Evolutionary conservation across 2,888 invertebrate species (phyloP).

Genomic region (Clistopyga incitator): DNA sequence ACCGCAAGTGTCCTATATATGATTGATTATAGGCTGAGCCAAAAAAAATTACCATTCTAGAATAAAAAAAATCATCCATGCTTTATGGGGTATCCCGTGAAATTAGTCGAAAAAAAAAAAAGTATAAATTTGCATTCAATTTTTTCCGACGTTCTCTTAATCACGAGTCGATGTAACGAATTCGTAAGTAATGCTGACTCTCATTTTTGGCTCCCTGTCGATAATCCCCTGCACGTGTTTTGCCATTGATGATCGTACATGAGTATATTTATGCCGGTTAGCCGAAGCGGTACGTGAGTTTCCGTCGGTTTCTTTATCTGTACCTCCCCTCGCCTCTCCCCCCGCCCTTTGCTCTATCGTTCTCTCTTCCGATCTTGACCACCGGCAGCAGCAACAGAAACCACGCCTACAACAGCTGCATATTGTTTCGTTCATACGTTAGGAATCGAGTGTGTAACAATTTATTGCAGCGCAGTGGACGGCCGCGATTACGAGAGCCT

Average conservation of each 20-base stretch:
- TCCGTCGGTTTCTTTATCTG: constrained; percentile 5
- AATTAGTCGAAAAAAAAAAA: no score
- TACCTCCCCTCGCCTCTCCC: background rate
- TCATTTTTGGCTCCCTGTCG: constrained; percentile 1
- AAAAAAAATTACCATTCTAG: no score
- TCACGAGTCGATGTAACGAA: no score
- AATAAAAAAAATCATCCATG: no score
- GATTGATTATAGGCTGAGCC: no score
- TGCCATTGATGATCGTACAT: background rate
- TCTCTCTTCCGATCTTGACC: constrained; percentile 39
- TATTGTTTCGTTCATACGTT: constrained; percentile 14
- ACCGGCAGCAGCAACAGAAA: constrained; percentile 26
- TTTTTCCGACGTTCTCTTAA: no score
- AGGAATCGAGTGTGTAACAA: constrained; percentile 34
- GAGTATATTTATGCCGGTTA: constrained; percentile 15
- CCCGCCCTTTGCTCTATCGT: background rate
- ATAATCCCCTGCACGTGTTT: constrained; percentile 18
- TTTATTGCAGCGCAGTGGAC: constrained; percentile 1
- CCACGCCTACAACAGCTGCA: constrained; percentile 42
- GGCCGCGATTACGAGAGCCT: constrained; percentile 40
- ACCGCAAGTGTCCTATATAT: no score
- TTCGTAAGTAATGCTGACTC: background rate
- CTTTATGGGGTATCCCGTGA: no score
- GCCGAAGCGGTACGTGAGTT: constrained; percentile 22
- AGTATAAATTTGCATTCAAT: no score